phyloP scores from a whole-genome alignment of 2,888 invertebrate species.

The Chymomyza procnemis region DNA sequence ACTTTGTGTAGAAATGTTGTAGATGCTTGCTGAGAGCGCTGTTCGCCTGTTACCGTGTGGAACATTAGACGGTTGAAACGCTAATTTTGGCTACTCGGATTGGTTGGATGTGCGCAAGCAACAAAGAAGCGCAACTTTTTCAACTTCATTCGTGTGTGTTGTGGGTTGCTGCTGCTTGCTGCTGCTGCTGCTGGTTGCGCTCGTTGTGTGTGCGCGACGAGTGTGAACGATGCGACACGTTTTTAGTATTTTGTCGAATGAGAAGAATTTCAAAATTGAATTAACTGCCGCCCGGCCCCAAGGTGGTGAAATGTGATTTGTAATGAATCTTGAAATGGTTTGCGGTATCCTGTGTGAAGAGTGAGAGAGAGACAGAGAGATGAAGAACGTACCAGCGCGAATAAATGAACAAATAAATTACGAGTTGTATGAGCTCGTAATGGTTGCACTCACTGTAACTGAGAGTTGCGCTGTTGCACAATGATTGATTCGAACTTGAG shows the following conservation, averaged over 20 bases:
- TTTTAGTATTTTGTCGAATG: background rate
- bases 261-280: background rate
- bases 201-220: background rate
- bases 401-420: too few species aligned
- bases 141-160: constrained; percentile 47
- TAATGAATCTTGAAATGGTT: too few species aligned
- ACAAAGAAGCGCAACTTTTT: constrained; percentile 73
- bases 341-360: too few species aligned
- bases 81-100: constrained; percentile 71
- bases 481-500: too few species aligned
- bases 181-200: too few species aligned
- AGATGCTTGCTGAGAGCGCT: constrained; percentile 45
- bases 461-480: too few species aligned
- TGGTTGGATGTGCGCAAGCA: constrained; percentile 72
- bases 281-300: background rate
- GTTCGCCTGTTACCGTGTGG: constrained; percentile 76
- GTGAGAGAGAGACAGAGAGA: too few species aligned
- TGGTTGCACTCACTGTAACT: too few species aligned
- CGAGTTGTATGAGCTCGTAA: too few species aligned
- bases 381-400: too few species aligned
- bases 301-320: too few species aligned
- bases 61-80: constrained; percentile 77
- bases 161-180: too few species aligned
- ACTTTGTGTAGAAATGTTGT: constrained; percentile 63
- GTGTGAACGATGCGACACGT: background rate